Evolutionary conservation across 2,797 vertebrate genomes (phyloP).

Genomic region (Spinus pinus): DNA sequence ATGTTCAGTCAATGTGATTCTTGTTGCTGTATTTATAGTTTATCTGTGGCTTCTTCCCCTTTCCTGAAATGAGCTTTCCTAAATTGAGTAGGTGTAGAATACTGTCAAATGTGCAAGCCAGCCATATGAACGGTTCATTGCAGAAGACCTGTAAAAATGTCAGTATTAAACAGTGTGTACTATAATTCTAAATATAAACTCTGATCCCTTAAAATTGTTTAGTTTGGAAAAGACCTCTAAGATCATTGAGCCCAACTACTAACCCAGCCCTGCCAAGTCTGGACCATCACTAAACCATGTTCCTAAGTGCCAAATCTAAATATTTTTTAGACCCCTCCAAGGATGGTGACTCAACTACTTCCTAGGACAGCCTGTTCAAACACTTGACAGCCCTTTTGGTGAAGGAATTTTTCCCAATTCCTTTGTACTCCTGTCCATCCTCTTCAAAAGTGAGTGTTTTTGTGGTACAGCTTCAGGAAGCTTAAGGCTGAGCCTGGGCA

Average conservation of each 20-base stretch:
- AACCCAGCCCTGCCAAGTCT: not conserved
- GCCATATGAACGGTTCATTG: not conserved
- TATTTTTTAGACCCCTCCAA: not conserved
- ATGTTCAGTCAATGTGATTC: not conserved
- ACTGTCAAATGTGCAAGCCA: not conserved
- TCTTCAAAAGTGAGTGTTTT: not conserved
- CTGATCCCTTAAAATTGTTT: not conserved
- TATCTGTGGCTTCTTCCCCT: not conserved
- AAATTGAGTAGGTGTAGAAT: not conserved
- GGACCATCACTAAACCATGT: not conserved
- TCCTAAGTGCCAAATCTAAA: not conserved
- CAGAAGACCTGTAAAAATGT: not conserved
- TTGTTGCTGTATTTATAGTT: not conserved
- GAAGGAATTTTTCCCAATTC: not conserved
- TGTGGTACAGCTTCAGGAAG: not conserved
- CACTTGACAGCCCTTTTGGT: not conserved
- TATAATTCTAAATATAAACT: not conserved
- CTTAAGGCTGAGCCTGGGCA: not conserved
- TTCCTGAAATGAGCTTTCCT: not conserved
- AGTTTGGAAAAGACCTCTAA: not conserved
- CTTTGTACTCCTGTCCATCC: not conserved
- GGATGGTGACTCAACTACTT: not conserved
- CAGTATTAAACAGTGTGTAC: not conserved
- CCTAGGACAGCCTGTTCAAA: not conserved
- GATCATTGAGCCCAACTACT: not conserved